Conservation (phyloP, 2,797 vertebrate genomes). For the Myiotriccus ornatus region DNA sequence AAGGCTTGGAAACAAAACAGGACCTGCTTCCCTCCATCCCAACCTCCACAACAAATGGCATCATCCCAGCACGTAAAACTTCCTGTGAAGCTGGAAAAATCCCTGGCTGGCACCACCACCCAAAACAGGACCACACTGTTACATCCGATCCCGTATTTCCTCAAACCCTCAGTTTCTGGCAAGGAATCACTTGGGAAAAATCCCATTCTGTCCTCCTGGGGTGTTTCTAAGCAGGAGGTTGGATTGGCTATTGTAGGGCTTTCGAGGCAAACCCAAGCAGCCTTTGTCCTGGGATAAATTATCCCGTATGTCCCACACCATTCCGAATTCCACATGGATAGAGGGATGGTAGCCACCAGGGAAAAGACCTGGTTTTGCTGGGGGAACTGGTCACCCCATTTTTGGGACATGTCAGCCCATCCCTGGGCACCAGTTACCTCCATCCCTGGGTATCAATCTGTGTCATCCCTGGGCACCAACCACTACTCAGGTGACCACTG, state of each 20-base stretch:
- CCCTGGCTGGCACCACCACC: not conserved
- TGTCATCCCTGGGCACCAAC: not conserved
- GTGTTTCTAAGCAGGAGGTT: not conserved
- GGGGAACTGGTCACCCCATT: too few species aligned
- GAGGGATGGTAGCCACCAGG: not conserved
- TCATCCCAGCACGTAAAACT: not conserved
- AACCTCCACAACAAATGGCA: not conserved
- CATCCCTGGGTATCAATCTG: not conserved
- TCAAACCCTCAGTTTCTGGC: not conserved
- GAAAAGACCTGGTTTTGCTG: not conserved
- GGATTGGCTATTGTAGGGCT: not conserved
- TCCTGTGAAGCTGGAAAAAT: not conserved
- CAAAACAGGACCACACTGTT: not conserved
- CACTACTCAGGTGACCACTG: accelerated
- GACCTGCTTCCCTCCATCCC: not conserved
- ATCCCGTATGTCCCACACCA: accelerated
- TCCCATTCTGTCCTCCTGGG: not conserved
- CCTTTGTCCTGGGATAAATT: not conserved
- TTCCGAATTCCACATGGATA: accelerated
- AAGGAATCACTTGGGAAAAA: not conserved
- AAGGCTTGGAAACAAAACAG: not conserved
- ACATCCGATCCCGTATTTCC: not conserved
- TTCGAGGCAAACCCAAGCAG: not conserved
- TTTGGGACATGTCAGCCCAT: too few species aligned
- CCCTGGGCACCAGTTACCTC: not conserved